phyloP scores from a whole-genome alignment of 1,140 invertebrate genomes.

The Heliconius nattereri region DNA sequence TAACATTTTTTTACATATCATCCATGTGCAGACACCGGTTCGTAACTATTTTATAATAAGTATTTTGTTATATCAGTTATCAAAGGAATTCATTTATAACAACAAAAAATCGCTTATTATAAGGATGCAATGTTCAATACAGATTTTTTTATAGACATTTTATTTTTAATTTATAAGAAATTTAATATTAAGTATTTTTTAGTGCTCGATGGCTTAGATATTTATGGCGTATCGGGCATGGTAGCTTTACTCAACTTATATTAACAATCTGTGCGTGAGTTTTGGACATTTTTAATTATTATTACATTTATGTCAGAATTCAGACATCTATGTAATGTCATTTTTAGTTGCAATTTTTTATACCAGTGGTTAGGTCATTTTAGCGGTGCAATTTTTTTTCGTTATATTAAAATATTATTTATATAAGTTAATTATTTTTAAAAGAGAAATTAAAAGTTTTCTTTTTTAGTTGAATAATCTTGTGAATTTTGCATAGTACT shows the following conservation, averaged over 20 bases:
- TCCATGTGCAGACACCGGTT: no score
- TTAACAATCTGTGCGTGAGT: background rate
- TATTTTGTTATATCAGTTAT: no score
- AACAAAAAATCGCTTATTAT: no score
- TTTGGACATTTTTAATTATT: background rate
- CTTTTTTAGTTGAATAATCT: background rate
- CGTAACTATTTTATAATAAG: no score
- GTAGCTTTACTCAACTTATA: background rate
- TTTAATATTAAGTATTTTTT: no score
- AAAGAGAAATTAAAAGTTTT: background rate
- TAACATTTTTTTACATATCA: no score
- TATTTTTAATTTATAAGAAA: no score
- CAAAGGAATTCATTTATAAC: no score
- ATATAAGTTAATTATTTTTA: background rate
- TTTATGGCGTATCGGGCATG: no score
- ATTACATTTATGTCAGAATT: background rate
- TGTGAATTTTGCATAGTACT: background rate
- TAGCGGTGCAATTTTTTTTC: slow-evolving; percentile 23
- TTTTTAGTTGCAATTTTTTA: slow-evolving; percentile 25
- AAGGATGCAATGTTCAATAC: no score
- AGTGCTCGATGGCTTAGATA: no score
- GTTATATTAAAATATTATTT: slow-evolving; percentile 10
- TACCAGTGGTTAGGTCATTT: slow-evolving; percentile 20
- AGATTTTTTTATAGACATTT: no score
- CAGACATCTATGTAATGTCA: background rate